Base-by-base conservation (phyloP, 2,888 invertebrate genomes). In the Parasteatoda lunata region DNA sequence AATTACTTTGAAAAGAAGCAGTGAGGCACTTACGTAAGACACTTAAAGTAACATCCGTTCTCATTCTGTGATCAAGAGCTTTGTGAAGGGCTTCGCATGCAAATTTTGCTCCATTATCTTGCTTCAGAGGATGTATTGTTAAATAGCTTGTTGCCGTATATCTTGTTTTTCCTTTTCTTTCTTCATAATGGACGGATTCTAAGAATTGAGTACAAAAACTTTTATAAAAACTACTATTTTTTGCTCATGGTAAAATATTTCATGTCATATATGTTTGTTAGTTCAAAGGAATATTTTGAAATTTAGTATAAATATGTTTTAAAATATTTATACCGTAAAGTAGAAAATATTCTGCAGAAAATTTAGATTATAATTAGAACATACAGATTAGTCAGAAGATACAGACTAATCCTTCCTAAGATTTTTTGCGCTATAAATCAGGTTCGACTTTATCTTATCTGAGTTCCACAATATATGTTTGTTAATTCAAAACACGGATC, bases 21-120 rank as follows among this genome's bases (percentile, higher is more conserved):
- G 59, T 59, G 9, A 13, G 13, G 1, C 54, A 95, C 96, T 96
- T 93, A 97, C 97, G 97, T 90, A 96, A 93, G 78, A 97, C 97
- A 91, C 97, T 97, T 81, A 97, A 95, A 90, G 96, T 96, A 66
- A 97, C 96, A 7, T 95, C 95, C 59, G 96, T 95, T 89, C 96
- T 94, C 94, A 96, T 95, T 0, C 97, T 96, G 91, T 94, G 94
- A 90, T 96, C 96, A 78, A 97, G 93, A 0, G 97, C 97, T 91
- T 96, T 96, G 91, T 97, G 97, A 89, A 95, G 94, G 0, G 97
- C 97, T 91, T 97, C 97, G 91, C 97, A 97, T 3, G 96, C 96
- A 91, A 96, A 97, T 91, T 96, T 96, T 6, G 96, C 96, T 90
- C 95, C 96, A 91, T 97, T 97, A 91, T 97, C 97, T 89, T 96